Percentiles rank a stretch among this genome's conserved stretches.
These are phyloP conservation scores for Oceanodroma leucorhoa DNA, from an alignment of 2,797 vertebrate species.

Conservation along the genomic window DNA sequence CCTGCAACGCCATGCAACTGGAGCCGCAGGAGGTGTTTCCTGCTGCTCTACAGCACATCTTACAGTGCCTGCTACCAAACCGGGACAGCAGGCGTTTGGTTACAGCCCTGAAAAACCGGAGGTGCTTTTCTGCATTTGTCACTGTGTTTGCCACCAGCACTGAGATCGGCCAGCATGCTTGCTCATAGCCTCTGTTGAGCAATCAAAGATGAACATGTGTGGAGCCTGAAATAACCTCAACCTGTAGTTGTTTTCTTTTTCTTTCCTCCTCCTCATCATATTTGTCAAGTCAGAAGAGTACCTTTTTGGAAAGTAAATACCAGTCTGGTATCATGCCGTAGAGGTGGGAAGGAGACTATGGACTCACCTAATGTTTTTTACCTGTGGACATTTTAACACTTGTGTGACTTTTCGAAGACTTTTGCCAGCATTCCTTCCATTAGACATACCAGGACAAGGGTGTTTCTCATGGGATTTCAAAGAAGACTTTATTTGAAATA, in stretches of 20 bases:
- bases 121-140: neutral
- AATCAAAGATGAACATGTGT: neutral
- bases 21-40: accelerated
- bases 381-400: neutral
- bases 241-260: neutral
- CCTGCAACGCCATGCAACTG: accelerated
- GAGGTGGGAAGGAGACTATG: neutral
- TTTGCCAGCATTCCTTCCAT: neutral
- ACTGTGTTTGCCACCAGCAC: neutral
- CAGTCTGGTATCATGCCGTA: neutral
- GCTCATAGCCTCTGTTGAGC: neutral
- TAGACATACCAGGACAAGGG: neutral
- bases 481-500: slow-evolving; percentile 26
- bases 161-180: neutral
- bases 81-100: neutral
- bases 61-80: neutral
- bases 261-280: neutral
- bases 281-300: neutral
- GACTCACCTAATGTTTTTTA: neutral
- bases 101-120: neutral
- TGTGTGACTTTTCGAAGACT: neutral
- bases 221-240: neutral
- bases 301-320: neutral
- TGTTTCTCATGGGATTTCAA: slow-evolving; percentile 1
- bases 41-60: accelerated